Conservation (phyloP, 2,888 invertebrate genomes). For the Drosophila mercatorum region DNA sequence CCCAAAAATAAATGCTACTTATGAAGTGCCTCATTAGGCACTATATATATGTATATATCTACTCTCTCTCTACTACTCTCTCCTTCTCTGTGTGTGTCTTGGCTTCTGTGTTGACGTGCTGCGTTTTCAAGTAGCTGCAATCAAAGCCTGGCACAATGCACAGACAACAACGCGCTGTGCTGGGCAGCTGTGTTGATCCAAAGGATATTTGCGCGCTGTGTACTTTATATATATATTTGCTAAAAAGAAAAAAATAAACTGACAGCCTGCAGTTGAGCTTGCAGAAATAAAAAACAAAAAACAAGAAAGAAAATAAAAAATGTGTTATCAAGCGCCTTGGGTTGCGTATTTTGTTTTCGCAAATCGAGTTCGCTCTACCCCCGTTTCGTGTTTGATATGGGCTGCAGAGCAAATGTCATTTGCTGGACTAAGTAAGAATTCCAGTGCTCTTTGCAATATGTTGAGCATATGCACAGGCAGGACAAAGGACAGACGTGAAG, state of each 20-base stretch:
- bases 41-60: background rate
- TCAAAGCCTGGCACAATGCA: conserved; percentile 61
- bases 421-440: conserved; percentile 43
- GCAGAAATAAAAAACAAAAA: conserved; percentile 46
- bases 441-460: conserved; percentile 61
- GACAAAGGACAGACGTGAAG: conserved; percentile 27
- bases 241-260: conserved; percentile 11
- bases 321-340: conserved; percentile 26
- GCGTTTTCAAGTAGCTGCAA: conserved; percentile 71
- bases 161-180: conserved; percentile 33
- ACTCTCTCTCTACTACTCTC: background rate
- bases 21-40: conserved; percentile 56
- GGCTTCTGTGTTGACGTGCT: conserved; percentile 37
- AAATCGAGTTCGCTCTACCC: conserved; percentile 38
- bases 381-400: conserved; percentile 13
- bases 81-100: conserved; percentile 17
- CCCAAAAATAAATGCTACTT: conserved; percentile 75
- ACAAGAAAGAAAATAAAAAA: conserved; percentile 14
- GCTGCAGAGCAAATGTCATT: conserved; percentile 67
- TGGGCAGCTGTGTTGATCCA: conserved; percentile 71
- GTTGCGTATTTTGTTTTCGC: conserved; percentile 48
- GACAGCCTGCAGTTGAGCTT: conserved; percentile 54
- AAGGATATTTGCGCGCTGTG: conserved; percentile 62
- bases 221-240: conserved; percentile 16
- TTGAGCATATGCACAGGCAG: conserved; percentile 62